Evolutionary conservation across 37 sponge, comb jelly and placozoan genomes (phyloP).

Genomic region (Haliclona indistincta): DNA sequence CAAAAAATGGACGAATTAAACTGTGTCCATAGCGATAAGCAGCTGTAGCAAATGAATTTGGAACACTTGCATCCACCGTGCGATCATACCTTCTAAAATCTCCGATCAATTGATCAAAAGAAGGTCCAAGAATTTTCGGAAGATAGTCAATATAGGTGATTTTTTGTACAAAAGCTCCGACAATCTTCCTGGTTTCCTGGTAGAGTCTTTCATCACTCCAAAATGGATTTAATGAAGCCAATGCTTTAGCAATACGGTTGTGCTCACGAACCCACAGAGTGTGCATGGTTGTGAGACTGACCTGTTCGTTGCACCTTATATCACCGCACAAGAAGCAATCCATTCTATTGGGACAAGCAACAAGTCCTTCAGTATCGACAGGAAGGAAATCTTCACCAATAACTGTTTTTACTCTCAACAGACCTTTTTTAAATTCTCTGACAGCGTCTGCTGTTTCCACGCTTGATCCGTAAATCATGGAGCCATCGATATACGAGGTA

Average conservation of each 20-base stretch:
- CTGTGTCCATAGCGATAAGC: constrained; percentile 90
- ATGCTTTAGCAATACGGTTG: constrained; percentile 80
- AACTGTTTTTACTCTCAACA: constrained; percentile 6
- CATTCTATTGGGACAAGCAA: constrained; percentile 25
- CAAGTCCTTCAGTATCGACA: constrained; percentile 24
- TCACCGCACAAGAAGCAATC: constrained; percentile 87
- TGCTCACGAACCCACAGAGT: constrained; percentile 96
- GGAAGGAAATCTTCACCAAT: constrained; percentile 17
- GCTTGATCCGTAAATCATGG: constrained; percentile 74
- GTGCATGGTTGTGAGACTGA: constrained; percentile 88
- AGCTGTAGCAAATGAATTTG: constrained; percentile 83
- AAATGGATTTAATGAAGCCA: constrained; percentile 67
- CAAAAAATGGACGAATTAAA: constrained; percentile 67
- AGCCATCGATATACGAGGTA: constrained; percentile 75
- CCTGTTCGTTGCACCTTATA: constrained; percentile 85
- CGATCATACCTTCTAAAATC: constrained; percentile 68
- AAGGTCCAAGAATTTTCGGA: constrained; percentile 68
- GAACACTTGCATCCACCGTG: constrained; percentile 53
- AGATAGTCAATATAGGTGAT: constrained; percentile 88
- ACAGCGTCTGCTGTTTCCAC: constrained; percentile 13
- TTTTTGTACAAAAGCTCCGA: constrained; percentile 83
- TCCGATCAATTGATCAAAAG: constrained; percentile 45
- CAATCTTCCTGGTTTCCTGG: constrained; percentile 84
- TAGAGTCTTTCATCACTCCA: constrained; percentile 91
- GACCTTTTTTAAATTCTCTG: constrained; percentile 45